These are phyloP conservation scores for Chionomys nivalis DNA, from an alignment of 2,113 vertebrate genomes.

Conservation along the genomic window DNA sequence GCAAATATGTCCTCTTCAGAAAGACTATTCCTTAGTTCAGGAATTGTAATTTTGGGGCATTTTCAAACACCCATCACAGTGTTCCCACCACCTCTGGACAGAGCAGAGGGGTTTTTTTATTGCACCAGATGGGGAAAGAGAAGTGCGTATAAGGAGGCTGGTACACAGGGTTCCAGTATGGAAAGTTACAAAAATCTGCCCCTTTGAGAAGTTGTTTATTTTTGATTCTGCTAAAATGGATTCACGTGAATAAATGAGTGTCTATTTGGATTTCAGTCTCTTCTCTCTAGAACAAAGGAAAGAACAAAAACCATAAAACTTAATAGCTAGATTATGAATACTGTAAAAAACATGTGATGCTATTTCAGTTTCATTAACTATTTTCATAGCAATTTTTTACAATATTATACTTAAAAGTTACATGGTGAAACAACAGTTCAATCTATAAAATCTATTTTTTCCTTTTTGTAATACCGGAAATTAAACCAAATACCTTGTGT, in stretches of 20 bases:
- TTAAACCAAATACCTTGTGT: neutral
- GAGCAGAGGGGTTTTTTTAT: neutral
- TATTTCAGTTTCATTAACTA: conserved; percentile 13
- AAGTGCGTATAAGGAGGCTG: neutral
- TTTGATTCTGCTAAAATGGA: conserved; percentile 29
- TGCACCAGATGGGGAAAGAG: neutral
- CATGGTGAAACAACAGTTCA: neutral
- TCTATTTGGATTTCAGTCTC: conserved; percentile 37
- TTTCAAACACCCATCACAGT: neutral
- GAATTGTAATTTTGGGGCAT: neutral
- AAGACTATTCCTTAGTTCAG: neutral
- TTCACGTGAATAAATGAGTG: neutral
- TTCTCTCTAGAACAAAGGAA: conserved; percentile 42
- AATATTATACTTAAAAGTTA: conserved; percentile 45
- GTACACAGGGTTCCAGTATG: neutral
- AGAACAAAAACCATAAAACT: conserved; percentile 54
- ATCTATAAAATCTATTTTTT: conserved; percentile 26
- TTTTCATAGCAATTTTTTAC: conserved; percentile 37
- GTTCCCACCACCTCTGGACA: neutral
- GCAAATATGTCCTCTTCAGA: conserved; percentile 48
- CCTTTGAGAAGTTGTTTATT: neutral
- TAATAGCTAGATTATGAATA: conserved; percentile 1
- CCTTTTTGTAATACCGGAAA: neutral
- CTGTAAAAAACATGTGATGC: conserved; percentile 12
- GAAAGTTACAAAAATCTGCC: conserved; percentile 27